These are phyloP conservation scores for Erethizon dorsatum DNA, from an alignment of 2,797 vertebrate species.

Conservation along the genomic window DNA sequence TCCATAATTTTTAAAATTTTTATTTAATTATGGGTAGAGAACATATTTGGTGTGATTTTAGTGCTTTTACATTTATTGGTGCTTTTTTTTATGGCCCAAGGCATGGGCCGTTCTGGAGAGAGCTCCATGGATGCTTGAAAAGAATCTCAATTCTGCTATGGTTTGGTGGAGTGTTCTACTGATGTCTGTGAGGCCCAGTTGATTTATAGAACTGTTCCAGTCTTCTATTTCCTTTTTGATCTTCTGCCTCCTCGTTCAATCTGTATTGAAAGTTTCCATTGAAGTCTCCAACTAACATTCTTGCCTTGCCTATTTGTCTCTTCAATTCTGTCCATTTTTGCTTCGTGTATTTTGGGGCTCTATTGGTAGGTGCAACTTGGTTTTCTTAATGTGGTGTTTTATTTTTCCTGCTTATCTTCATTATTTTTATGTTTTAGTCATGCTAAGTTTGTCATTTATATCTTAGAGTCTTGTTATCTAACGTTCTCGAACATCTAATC, in stretches of 20 bases:
- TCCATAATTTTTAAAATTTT: neutral
- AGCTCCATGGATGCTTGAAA: neutral
- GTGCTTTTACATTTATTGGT: neutral
- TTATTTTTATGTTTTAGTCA: slow-evolving; percentile 45
- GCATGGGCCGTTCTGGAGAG: neutral
- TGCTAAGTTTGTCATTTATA: neutral
- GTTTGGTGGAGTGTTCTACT: neutral
- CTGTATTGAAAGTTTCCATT: neutral
- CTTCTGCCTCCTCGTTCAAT: neutral
- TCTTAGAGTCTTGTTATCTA: neutral
- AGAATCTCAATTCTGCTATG: neutral
- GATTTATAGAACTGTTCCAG: neutral
- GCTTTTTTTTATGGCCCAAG: neutral
- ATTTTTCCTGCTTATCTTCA: slow-evolving; percentile 21
- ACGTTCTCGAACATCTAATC: neutral
- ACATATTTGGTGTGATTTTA: neutral
- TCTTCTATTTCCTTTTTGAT: neutral
- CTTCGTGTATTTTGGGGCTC: neutral
- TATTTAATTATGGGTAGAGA: neutral
- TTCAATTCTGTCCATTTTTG: neutral
- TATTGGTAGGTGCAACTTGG: neutral
- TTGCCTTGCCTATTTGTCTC: neutral
- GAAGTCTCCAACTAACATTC: neutral
- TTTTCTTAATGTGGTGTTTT: neutral
- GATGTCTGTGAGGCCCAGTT: neutral